Conservation (phyloP, 1,140 invertebrate species). For the Camponotus floridanus region DNA sequence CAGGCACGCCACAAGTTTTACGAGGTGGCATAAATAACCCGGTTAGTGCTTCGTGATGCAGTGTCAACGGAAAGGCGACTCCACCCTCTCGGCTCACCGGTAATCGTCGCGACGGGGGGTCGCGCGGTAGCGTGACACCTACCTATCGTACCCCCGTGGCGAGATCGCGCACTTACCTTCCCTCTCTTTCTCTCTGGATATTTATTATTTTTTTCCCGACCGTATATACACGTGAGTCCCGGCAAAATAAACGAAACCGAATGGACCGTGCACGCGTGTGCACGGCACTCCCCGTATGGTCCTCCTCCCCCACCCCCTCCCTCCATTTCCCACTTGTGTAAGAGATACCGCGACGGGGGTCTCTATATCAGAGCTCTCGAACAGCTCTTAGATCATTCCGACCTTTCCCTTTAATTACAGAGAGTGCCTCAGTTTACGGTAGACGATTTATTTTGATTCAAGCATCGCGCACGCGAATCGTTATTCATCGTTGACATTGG, state of each 20-base stretch:
- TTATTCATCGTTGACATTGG: constrained; percentile 21
- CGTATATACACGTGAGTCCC: neutral
- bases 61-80: constrained; percentile 80
- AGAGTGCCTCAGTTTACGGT: constrained; percentile 54
- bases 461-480: constrained; percentile 44
- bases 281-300: constrained; percentile 27
- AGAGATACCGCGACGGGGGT: constrained; percentile 13
- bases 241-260: constrained; percentile 22
- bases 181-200: neutral
- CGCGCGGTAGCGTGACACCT: constrained; percentile 75
- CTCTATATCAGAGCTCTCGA: constrained; percentile 6
- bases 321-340: too few relatives aligned
- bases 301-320: neutral
- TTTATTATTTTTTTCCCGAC: constrained; percentile 32
- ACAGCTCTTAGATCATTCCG: constrained; percentile 48
- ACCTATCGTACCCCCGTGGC: constrained; percentile 65
- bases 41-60: constrained; percentile 84
- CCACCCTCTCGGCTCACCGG: constrained; percentile 61
- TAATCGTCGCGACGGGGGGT: constrained; percentile 71
- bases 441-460: constrained; percentile 60
- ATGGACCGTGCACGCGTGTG: constrained; percentile 42
- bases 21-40: constrained; percentile 84
- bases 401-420: constrained; percentile 56
- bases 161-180: neutral
- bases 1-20: constrained; percentile 85